phyloP scores from a whole-genome alignment of 1,140 invertebrate genomes.

The Bradynema listronoti region DNA sequence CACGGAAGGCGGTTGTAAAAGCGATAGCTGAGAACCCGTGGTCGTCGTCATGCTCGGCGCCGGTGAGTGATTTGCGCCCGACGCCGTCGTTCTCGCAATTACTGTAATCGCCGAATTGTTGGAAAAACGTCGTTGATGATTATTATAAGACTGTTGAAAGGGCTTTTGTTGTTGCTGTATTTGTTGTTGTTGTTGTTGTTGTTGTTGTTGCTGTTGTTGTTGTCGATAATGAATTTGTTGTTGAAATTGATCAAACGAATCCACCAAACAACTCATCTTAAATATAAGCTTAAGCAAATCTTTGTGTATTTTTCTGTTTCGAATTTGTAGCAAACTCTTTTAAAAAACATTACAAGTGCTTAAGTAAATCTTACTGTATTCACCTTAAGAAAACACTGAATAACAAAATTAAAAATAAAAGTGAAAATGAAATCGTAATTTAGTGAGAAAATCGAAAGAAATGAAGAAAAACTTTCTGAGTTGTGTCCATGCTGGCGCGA shows the following conservation, averaged over 20 bases:
- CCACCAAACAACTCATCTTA: background rate
- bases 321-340: too few relatives aligned
- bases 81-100: background rate
- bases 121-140: background rate
- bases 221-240: background rate
- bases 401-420: too few relatives aligned
- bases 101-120: background rate
- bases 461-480: too few relatives aligned
- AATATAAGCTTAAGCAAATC: background rate
- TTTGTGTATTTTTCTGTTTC: too few relatives aligned
- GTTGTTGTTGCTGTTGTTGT: background rate
- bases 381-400: too few relatives aligned
- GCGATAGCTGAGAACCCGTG: too few relatives aligned
- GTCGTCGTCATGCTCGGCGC: background rate
- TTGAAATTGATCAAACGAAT: background rate
- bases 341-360: too few relatives aligned
- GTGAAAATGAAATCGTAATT: too few relatives aligned
- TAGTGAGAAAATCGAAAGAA: too few relatives aligned
- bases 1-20: too few relatives aligned
- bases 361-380: too few relatives aligned
- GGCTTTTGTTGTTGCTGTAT: background rate
- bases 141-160: background rate
- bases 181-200: background rate
- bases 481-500: too few relatives aligned
- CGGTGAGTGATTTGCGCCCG: background rate